Conservation (phyloP, 2,888 invertebrate species). For the Venusia cambrica region DNA sequence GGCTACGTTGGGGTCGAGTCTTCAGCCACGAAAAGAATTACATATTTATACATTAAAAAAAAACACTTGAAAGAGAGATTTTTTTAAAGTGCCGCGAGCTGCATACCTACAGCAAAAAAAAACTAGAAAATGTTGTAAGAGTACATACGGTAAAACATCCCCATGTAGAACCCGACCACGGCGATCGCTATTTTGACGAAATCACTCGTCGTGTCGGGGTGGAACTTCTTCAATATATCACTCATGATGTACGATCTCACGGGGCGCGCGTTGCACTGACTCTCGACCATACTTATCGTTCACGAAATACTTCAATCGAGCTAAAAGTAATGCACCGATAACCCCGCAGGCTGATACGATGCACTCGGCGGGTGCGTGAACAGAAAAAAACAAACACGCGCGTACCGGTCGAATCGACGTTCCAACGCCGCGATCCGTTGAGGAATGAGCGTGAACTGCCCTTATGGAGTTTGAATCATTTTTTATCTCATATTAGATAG, state of each 20-base stretch:
- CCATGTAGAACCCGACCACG: slow-evolving; percentile 63
- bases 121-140: no score
- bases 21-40: no score
- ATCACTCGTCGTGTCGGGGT: slow-evolving; percentile 61
- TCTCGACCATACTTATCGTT: slow-evolving; percentile 60
- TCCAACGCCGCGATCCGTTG: slow-evolving; percentile 39
- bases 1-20: no score
- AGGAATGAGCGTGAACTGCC: slow-evolving; percentile 41
- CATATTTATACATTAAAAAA: no score
- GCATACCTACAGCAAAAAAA: slow-evolving; percentile 29
- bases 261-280: slow-evolving; percentile 60
- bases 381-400: slow-evolving; percentile 34
- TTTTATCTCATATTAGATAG: slow-evolving; percentile 12
- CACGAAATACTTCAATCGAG: slow-evolving; percentile 41
- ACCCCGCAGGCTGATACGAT: slow-evolving; percentile 57
- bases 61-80: no score
- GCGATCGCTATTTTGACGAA: slow-evolving; percentile 59
- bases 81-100: no score
- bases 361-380: slow-evolving; percentile 48
- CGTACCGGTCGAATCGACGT: slow-evolving; percentile 38
- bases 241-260: slow-evolving; percentile 75
- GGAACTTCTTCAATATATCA: slow-evolving; percentile 67
- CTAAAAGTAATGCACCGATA: slow-evolving; percentile 59
- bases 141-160: slow-evolving; percentile 68
- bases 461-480: slow-evolving; percentile 16